Base-by-base conservation (phyloP, 2,888 invertebrate species). In the Agrochola lychnidis region DNA sequence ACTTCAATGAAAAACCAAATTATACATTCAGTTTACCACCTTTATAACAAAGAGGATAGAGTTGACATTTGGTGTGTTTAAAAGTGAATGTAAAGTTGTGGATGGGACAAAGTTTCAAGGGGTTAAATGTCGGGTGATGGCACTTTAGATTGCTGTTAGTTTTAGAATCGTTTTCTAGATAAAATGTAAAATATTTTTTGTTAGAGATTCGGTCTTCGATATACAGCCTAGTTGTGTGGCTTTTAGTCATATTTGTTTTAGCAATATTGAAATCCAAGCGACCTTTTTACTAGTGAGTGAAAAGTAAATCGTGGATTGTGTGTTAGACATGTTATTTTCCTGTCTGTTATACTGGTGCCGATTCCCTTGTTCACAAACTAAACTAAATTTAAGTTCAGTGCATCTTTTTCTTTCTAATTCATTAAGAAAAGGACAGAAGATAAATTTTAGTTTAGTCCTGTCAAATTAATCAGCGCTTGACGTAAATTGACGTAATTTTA, bases 41-140 rank as follows among this genome's bases (percentile, higher is more conserved):
- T 62, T 67, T 77, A 62, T 62, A 0, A 57, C 30, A 73, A 57
- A 0, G 30, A 56, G 22, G 5, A 72, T 76, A 82, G 63, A 73
- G 69, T 85, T 56, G 1, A 25, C 14, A 30, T 56, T 79, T 16
- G 7, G 1, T 66, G 1, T 22, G 10, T 70, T 64, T n/a, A 2
- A 53, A 0, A 14, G 2, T 40, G 9, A 19, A 36, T 57, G 14
- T 62, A 62, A 51, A 48, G 12, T 71, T 61, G 70, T 74, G 25
- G 48, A 71, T 76, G 62, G 51, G 36, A 75, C 73, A 76, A 72
- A 72, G 73, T 84, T 78, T 63, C 16, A 22, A 73, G 53, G 63
- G 87, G 88, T 88, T 74, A 86, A 85, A 86, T 79, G 87, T 88
- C 87, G 79, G 77, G 57, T 83, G 81, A 86, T 86, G 79, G 83